phyloP scores from a whole-genome alignment of 2,113 vertebrate genomes.

The Parotia lawesii region DNA sequence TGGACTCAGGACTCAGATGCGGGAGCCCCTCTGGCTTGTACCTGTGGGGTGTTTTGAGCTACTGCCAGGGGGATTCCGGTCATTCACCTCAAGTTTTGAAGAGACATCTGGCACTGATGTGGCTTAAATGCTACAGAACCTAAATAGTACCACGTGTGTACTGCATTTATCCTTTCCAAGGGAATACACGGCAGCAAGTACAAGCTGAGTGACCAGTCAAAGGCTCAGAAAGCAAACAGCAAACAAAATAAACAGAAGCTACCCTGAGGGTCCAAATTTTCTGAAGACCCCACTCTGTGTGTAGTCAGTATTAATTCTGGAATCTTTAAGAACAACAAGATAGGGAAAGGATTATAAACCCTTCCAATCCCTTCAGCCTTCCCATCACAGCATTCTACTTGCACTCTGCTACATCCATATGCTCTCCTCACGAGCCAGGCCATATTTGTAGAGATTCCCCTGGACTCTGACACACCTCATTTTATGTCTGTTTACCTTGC shows the following conservation, averaged over 20 bases:
- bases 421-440: background rate
- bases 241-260: background rate
- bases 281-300: too few species aligned
- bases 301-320: background rate
- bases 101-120: background rate
- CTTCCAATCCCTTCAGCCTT: too few species aligned
- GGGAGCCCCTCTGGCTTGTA: accelerated
- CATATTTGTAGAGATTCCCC: background rate
- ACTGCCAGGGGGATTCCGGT: background rate
- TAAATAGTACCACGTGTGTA: accelerated
- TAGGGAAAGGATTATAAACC: background rate
- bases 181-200: background rate
- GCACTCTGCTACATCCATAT: accelerated
- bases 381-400: background rate
- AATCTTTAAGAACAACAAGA: background rate
- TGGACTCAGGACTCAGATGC: background rate
- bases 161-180: background rate
- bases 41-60: background rate
- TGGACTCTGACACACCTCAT: background rate
- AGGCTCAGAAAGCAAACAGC: background rate
- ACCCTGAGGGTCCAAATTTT: background rate
- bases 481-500: constrained; percentile 72
- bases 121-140: background rate
- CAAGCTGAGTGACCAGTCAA: background rate
- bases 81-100: background rate